Conservation (phyloP, 2,797 vertebrate species). For the Champsocephalus esox region DNA sequence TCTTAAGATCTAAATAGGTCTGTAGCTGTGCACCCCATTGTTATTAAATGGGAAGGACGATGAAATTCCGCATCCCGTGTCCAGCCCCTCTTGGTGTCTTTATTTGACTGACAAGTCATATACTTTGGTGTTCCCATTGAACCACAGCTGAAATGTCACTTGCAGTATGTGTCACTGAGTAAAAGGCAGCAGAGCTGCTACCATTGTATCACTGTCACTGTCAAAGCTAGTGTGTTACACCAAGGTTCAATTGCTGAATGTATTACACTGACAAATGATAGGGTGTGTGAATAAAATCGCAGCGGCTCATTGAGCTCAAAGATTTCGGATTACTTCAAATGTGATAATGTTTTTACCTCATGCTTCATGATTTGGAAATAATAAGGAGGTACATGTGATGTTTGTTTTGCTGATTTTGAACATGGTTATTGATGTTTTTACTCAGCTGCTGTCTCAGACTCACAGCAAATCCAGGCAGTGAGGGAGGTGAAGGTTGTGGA, state of each 20-base stretch:
- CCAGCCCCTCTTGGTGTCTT: constrained; percentile 38
- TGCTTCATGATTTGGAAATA: neutral
- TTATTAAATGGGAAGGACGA: constrained; percentile 66
- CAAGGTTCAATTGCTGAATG: neutral
- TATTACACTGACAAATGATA: constrained; percentile 34
- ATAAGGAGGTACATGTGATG: no score
- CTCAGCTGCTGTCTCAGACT: constrained; percentile 79
- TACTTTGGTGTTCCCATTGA: constrained; percentile 76
- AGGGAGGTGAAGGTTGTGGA: constrained; percentile 86
- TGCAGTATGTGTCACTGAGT: constrained; percentile 52
- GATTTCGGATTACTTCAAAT: constrained; percentile 2
- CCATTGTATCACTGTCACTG: constrained; percentile 47
- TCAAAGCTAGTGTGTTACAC: constrained; percentile 18
- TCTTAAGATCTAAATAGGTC: constrained; percentile 41
- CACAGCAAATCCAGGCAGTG: constrained; percentile 78
- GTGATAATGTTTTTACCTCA: neutral
- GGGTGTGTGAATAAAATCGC: constrained; percentile 10
- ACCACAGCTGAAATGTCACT: constrained; percentile 61
- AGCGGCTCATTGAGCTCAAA: neutral
- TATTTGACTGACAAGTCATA: constrained; percentile 74
- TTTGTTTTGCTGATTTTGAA: neutral
- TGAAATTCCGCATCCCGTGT: constrained; percentile 46
- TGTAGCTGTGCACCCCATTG: constrained; percentile 44
- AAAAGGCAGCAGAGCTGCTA: constrained; percentile 51
- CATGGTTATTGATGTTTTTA: constrained; percentile 15